A percentile compares a stretch with the other conserved stretches of the same genome.
phyloP scores from a whole-genome alignment of 1,140 invertebrate species.

The Ridgeia piscesae region DNA sequence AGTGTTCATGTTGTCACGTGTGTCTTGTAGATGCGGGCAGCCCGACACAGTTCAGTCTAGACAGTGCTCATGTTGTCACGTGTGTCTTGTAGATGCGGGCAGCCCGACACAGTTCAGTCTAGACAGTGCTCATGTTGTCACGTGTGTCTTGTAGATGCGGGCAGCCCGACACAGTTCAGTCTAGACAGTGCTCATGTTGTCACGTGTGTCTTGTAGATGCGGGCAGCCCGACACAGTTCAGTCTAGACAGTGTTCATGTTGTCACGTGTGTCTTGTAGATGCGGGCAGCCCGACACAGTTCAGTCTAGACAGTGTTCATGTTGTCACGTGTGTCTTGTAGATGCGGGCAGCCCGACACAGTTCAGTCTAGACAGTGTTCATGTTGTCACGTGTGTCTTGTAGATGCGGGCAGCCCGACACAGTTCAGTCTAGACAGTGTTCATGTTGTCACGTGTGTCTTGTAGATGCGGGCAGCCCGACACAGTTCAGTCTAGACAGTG shows the following conservation, averaged over 20 bases:
- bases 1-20: constrained; percentile 85
- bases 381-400: too few species aligned
- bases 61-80: constrained; percentile 83
- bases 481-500: constrained; percentile 61
- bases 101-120: constrained; percentile 39
- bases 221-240: constrained; percentile 15
- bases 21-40: too few species aligned
- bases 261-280: too few species aligned
- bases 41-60: constrained; percentile 41
- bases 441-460: too few species aligned
- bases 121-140: constrained; percentile 80
- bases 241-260: constrained; percentile 74
- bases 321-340: too few species aligned
- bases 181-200: constrained; percentile 78
- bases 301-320: constrained; percentile 72
- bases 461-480: neutral
- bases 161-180: constrained; percentile 25
- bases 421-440: constrained; percentile 65
- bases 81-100: too few species aligned
- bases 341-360: neutral
- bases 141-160: too few species aligned
- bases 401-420: neutral
- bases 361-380: constrained; percentile 70
- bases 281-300: constrained; percentile 14
- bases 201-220: too few species aligned